Base-by-base conservation (phyloP, 2,797 vertebrate genomes). In the Percopsis omiscomaycus region DNA sequence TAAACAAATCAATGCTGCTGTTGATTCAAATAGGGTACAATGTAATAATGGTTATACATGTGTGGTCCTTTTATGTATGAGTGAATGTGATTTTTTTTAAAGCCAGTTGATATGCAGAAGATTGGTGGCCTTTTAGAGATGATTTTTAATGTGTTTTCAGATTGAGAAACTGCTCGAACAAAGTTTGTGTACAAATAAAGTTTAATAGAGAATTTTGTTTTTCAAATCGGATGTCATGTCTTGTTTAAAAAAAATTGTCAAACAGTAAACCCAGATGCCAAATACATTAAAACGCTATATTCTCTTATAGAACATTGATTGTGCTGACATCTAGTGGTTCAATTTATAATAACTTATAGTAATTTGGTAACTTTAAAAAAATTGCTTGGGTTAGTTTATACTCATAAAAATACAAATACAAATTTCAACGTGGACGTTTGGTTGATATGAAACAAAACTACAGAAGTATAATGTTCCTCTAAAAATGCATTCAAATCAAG, bases 101-200 rank as follows among this genome's bases (percentile, higher is more conserved):
- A 80, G 76, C 70, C 49, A 81, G 82, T 70, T 59, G 66, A 66
- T 73, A 81, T 76, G 72, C 56, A 77, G 69, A 80, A 77, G 77
- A 80, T 82, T 82, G 79, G 86, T 85, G 89, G 88, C 88, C 85
- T 92, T 91, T 83, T 66, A 82, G 72, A 83, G 77, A 81, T 69
- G 59, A 86, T 83, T 84, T 84, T 85, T 89, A 77, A 86, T 84
- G 73, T 79, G 79, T 91, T 88, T 91, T 87, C 88, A 89, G 75
- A 84, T 89, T 86, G 83, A 86, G 79, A 79, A 84, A 82, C 81
- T 86, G 55, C 74, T 89, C 83, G 89, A 88, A 92, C 91, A 91
- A 89, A 88, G 89, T 93, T 92, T 93, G 89, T 92, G 91, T 91
- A 93, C 86, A 89, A 93, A 93, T 93, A 91, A 93, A 93, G 75